Evolutionary conservation across 64 coral and sea anemone species (phyloP).

Genomic region (Catalaphyllia jardinei): DNA sequence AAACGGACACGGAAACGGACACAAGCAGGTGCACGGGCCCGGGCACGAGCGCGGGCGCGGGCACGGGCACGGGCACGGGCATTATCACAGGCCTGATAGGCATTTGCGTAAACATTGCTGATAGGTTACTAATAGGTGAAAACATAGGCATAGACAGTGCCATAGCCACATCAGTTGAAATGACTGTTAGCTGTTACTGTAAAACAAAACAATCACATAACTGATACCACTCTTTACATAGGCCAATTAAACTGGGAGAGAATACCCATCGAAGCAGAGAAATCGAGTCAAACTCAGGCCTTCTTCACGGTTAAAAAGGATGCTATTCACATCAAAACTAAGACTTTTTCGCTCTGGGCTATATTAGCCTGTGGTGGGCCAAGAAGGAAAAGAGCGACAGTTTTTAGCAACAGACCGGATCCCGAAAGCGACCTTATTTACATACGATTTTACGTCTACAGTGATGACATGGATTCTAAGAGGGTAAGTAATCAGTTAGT

Average conservation of each 20-base stretch:
- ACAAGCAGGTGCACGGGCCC: too few species aligned
- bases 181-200: too few species aligned
- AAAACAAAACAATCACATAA: too few species aligned
- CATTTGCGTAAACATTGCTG: too few species aligned
- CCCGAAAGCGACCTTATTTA: neutral
- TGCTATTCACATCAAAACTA: neutral
- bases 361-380: neutral
- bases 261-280: neutral
- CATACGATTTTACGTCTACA: slow-evolving; percentile 17
- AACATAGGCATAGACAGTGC: too few species aligned
- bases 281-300: neutral
- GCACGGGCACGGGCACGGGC: too few species aligned
- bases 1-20: too few species aligned
- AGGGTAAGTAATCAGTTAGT: neutral
- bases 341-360: neutral
- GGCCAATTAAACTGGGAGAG: slow-evolving; percentile 2
- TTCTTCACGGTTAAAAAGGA: slow-evolving; percentile 15
- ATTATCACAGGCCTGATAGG: too few species aligned
- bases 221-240: neutral
- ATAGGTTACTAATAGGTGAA: too few species aligned
- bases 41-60: too few species aligned
- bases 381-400: too few species aligned
- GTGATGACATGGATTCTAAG: slow-evolving; percentile 9
- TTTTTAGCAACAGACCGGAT: neutral
- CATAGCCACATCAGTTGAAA: too few species aligned